These are phyloP conservation scores for Stenolophus ochropezus DNA, from an alignment of 2,888 invertebrate species.

Conservation along the genomic window DNA sequence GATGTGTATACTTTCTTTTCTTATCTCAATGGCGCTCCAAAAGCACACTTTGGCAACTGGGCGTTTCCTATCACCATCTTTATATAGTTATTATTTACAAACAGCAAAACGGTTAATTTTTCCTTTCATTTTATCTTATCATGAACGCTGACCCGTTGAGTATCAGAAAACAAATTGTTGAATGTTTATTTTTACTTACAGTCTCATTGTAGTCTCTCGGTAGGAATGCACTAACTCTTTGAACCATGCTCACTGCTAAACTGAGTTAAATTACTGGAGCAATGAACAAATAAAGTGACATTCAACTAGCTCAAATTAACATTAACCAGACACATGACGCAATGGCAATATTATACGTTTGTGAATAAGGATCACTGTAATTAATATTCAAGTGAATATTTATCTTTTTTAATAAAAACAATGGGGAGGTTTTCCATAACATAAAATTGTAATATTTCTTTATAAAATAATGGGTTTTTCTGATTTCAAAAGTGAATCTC, in stretches of 20 bases:
- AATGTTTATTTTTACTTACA: conserved; percentile 26
- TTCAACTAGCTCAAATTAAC: neutral
- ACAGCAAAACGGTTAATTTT: neutral
- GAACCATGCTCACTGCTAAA: neutral
- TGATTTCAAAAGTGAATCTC: no score
- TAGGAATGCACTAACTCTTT: neutral
- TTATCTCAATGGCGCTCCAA: neutral
- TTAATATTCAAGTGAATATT: neutral
- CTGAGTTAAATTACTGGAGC: conserved; percentile 25
- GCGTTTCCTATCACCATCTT: neutral
- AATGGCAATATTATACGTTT: conserved; percentile 4
- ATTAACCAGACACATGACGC: conserved; percentile 3
- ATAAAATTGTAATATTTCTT: no score
- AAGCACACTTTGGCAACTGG: neutral
- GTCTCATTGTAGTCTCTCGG: neutral
- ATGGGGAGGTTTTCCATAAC: no score
- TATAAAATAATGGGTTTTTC: no score
- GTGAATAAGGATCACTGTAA: conserved; percentile 4
- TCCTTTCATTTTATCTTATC: neutral
- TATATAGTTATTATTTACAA: neutral
- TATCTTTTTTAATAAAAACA: neutral
- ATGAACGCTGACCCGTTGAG: neutral
- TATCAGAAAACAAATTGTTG: conserved; percentile 19
- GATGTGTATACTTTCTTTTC: neutral
- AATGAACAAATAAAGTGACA: neutral